Conservation (phyloP, 2,888 invertebrate species). For the Hydriomena furcata region DNA sequence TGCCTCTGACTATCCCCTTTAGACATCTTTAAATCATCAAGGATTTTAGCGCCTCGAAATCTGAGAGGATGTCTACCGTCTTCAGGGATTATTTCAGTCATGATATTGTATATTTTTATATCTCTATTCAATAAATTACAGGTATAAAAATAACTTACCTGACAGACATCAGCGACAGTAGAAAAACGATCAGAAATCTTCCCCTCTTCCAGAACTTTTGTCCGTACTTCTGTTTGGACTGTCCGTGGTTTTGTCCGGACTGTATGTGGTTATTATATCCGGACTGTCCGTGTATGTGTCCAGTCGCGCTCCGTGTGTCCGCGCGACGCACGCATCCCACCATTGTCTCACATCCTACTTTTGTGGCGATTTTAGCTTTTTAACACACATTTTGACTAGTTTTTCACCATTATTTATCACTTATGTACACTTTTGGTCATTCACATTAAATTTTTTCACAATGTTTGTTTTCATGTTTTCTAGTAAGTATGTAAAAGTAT, state of each 20-base stretch:
- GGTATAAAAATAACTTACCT: constrained; percentile 45
- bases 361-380: constrained; percentile 8
- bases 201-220: constrained; percentile 9
- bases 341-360: constrained; percentile 74
- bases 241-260: neutral
- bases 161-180: constrained; percentile 55
- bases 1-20: too few relatives aligned
- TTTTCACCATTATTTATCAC: constrained; percentile 13
- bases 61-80: too few relatives aligned
- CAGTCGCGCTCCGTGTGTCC: constrained; percentile 40
- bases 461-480: neutral
- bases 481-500: too few relatives aligned
- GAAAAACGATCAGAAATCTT: constrained; percentile 36
- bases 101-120: too few relatives aligned
- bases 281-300: neutral
- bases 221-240: neutral
- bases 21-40: too few relatives aligned
- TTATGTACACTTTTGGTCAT: neutral
- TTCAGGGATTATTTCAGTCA: too few relatives aligned
- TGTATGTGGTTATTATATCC: neutral
- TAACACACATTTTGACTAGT: constrained; percentile 10
- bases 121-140: neutral
- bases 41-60: too few relatives aligned
- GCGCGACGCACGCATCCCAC: constrained; percentile 70
- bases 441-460: neutral